phyloP scores from a whole-genome alignment of 2,797 vertebrate genomes.

The Sciaenops ocellatus region DNA sequence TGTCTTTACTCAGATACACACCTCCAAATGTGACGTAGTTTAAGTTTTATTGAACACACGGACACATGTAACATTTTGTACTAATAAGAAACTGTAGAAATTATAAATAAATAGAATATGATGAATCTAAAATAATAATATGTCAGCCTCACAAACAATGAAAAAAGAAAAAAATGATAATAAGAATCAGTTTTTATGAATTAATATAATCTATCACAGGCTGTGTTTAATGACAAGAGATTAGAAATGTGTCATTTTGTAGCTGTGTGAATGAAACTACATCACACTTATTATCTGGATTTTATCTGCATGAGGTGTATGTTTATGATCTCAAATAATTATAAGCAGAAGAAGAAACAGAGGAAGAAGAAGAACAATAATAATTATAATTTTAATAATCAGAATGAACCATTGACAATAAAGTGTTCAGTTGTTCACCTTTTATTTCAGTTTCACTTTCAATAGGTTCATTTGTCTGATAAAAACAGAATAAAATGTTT shows the following conservation, averaged over 20 bases:
- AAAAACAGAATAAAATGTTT: background rate
- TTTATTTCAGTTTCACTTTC: background rate
- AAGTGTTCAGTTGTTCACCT: background rate
- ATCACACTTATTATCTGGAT: background rate
- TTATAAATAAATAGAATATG: background rate
- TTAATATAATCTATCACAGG: background rate
- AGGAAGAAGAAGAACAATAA: background rate
- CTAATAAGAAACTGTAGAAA: background rate
- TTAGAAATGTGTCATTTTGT: background rate
- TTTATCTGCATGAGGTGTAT: no score
- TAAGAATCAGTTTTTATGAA: background rate
- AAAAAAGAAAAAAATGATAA: background rate
- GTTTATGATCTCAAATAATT: background rate
- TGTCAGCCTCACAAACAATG: background rate
- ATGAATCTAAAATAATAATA: background rate
- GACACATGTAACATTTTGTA: background rate
- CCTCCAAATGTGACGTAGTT: background rate
- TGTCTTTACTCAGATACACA: background rate
- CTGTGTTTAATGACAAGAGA: background rate
- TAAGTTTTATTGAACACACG: background rate
- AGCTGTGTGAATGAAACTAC: background rate
- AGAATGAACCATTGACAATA: background rate
- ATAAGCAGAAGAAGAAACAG: background rate
- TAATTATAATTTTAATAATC: background rate
- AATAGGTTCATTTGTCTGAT: conserved; percentile 2